Base-by-base conservation (phyloP, 1,140 invertebrate species). In the Scylla paramamosain region DNA sequence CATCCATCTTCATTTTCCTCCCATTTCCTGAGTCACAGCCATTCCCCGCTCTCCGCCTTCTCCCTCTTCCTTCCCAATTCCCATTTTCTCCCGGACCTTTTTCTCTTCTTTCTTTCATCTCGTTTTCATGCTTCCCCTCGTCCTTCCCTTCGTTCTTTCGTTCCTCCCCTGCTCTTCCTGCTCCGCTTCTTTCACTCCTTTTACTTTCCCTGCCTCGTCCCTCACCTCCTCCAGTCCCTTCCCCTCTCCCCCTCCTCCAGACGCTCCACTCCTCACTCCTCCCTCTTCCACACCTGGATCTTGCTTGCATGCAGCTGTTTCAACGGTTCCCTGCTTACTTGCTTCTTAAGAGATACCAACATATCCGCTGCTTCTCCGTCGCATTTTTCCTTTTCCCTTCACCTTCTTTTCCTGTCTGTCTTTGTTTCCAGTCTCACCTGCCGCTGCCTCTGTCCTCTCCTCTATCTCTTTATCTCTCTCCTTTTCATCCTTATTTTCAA, bases 71-170 rank as follows among this genome's bases (percentile, higher is more conserved):
- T 59, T 59, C 52, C 52, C 16, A 59, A 12, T 14, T 59, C 52
- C 52, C 52, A 59, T 59, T 59, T 59, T 59, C 52, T 59, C 52
- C 52, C 10, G 52, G 2, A 59, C 52, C 10, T 77, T 20, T 77
- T n/a, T 77, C 67, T 77, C 67, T 8, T n/a, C 20, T n/a, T 77
- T 20, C 20, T 77, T n/a, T 7, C 67, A 77, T n/a, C 67, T 77
- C 67, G n/a, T 77, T 77, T 77, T n/a, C 67, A 77, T 77, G 67
- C 67, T 77, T n/a, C 67, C n/a, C 67, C 67, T 77, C 67, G 20
- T n/a, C 67, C 67, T n/a, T 77, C n/a, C n/a, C 67, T n/a, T 77
- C 67, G 20, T 77, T n/a, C 67, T n/a, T n/a, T 77, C 67, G 20
- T 25, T 77, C 16, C 67, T 77, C 25, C 67, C 67, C 67, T 77